phyloP scores from a whole-genome alignment of 2,797 vertebrate genomes.

The Orestias chungarensis region DNA sequence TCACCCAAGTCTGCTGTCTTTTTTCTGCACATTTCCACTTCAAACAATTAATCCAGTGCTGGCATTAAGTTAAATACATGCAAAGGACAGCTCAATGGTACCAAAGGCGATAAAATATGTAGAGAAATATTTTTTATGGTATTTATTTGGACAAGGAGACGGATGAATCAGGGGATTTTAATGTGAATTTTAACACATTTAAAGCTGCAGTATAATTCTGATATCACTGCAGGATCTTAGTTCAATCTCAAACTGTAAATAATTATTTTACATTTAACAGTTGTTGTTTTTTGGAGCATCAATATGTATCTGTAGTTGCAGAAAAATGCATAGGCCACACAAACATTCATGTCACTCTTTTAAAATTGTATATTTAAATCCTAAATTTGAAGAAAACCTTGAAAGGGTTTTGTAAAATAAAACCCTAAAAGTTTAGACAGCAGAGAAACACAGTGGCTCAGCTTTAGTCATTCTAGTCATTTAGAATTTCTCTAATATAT shows the following conservation, averaged over 20 bases:
- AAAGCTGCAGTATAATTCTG: neutral
- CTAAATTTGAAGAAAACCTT: neutral
- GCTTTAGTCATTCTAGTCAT: neutral
- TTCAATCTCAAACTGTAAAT: neutral
- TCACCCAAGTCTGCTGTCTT: constrained; percentile 59
- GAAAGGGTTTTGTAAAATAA: constrained; percentile 4
- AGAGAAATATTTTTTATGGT: neutral
- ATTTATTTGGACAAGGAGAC: constrained; percentile 12
- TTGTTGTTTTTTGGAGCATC: neutral
- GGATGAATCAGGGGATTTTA: constrained; percentile 33
- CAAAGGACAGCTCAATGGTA: constrained; percentile 15
- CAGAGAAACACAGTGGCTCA: constrained; percentile 1
- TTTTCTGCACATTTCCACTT: constrained; percentile 48
- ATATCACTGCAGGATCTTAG: neutral
- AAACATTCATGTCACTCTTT: neutral
- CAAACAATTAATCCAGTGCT: constrained; percentile 49
- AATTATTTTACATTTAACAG: neutral
- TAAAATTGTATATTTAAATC: neutral
- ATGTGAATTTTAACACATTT: neutral
- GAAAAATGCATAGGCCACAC: neutral
- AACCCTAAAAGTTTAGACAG: neutral
- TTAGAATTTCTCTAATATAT: constrained; percentile 1
- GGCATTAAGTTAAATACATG: constrained; percentile 14
- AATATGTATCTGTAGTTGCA: constrained; percentile 3
- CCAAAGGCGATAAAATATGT: neutral